Percentiles rank a stretch among this genome's conserved stretches.
Evolutionary conservation across 2,113 vertebrate species (phyloP).

Genomic region (Struthio camelus): DNA sequence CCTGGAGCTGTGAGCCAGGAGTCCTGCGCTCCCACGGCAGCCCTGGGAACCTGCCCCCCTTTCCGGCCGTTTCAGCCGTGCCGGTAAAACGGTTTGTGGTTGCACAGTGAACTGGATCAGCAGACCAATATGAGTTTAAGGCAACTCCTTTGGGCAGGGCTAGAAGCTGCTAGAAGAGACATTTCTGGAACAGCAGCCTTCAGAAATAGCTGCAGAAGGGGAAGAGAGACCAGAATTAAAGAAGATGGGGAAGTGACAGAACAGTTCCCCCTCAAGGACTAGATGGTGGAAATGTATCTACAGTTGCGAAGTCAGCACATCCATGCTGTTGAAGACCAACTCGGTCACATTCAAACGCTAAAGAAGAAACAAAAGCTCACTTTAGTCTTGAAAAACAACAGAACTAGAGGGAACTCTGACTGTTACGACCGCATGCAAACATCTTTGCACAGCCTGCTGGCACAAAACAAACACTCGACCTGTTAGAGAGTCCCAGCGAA

Average conservation of each 20-base stretch:
- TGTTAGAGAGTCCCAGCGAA: neutral
- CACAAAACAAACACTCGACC: neutral
- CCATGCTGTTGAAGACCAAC: neutral
- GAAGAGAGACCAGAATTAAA: neutral
- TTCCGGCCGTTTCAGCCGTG: neutral
- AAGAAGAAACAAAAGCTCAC: neutral
- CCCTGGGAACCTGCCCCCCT: neutral
- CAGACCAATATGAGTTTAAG: neutral
- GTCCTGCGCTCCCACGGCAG: neutral
- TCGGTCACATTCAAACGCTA: neutral
- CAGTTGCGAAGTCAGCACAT: neutral
- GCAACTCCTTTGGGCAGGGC: neutral
- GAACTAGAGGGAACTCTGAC: neutral
- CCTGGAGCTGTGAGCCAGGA: neutral
- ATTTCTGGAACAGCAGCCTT: neutral
- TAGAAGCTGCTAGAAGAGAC: neutral
- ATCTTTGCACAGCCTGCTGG: neutral
- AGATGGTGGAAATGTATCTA: neutral
- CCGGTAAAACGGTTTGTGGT: neutral
- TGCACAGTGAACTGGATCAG: neutral
- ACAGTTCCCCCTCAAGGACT: neutral
- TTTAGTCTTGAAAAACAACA: neutral
- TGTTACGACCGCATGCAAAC: neutral
- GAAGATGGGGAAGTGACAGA: neutral
- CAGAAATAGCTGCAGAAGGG: slow-evolving; percentile 36